Base-by-base conservation (phyloP, 2,113 vertebrate species). In the Symphodus melops region DNA sequence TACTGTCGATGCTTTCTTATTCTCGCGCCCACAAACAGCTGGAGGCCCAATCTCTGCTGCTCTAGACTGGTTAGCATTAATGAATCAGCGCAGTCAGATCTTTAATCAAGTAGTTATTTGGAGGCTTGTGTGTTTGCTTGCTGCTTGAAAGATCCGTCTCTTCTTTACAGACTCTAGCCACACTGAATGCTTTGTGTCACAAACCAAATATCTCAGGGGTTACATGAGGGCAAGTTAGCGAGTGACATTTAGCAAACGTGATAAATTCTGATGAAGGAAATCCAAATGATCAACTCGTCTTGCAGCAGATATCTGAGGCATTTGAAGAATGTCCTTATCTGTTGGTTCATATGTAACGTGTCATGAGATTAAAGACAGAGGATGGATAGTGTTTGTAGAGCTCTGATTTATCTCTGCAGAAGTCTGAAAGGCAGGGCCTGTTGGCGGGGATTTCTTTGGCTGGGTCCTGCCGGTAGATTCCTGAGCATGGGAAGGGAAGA, bases 261-360 rank as follows among this genome's bases (percentile, higher is more conserved):
- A 42, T 17, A 37, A 74, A 9, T 4, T 42, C 41, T 13, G 5
- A 4, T 7, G 23, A 54, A 36, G 33, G 55, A 52, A 61, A 37
- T 57, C 41, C 23, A 48, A 48, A 19, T 55, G 70, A 78, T 84
- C 71, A 36, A n/a, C 2, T 23, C 39, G 79, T 85, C 72, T 82
- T 42, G 64, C 25, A 16, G 14, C 36, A 66, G 72, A 68, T 62
- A 39, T 73, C 42, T 36, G 19, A 79, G 82, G 68, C 57, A 85
- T 86, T 72, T 54, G 39, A 75, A 74, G 78, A 81, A 83, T 84
- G 65, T 9, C n/a, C 44, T 81, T 82, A 87, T 89, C 84, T 67
- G n/a, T 33, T 39, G 20, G 77, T 85, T 84, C 81, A 74, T 17
- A 54, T 79, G 72, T 21, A 51, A 42, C 58, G 57, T 67, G 77